Evolutionary conservation across 2,888 invertebrate species (phyloP).

Genomic region (Drosophila greeni): DNA sequence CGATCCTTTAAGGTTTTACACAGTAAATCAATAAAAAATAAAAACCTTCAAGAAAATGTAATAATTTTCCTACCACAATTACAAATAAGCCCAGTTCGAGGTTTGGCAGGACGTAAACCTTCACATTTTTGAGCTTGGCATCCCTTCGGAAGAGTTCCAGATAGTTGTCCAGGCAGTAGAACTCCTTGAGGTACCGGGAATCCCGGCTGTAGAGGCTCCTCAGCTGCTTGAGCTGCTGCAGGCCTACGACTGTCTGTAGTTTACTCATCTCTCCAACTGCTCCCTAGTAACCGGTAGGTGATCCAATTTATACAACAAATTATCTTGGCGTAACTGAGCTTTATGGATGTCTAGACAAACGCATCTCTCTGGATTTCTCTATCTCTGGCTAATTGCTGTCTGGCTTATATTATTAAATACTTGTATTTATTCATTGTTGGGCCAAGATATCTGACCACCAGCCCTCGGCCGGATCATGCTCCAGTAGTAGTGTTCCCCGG

Average conservation of each 20-base stretch:
- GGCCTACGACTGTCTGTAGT: constrained; percentile 27
- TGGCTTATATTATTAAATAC: background rate
- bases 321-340: constrained; percentile 52
- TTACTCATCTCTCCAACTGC: constrained; percentile 19
- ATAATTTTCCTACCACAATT: constrained; percentile 46
- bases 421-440: constrained; percentile 19
- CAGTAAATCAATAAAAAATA: background rate
- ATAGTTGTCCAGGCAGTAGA: constrained; percentile 65
- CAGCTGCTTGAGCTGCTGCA: constrained; percentile 30
- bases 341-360: constrained; percentile 12
- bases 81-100: constrained; percentile 54
- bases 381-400: constrained; percentile 21
- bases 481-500: constrained; percentile 55
- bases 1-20: constrained; percentile 63
- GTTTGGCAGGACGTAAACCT: constrained; percentile 38
- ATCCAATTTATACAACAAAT: constrained; percentile 61
- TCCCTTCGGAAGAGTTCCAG: constrained; percentile 47
- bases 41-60: background rate
- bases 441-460: constrained; percentile 41
- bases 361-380: background rate
- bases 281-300: constrained; percentile 36
- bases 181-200: constrained; percentile 65
- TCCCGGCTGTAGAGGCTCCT: constrained; percentile 32
- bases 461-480: constrained; percentile 51
- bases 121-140: constrained; percentile 30